Evolutionary conservation across 2,888 invertebrate species (phyloP), one percentile per base, ranked within the genome.

Genomic region (Cerastis rubricosa): DNA sequence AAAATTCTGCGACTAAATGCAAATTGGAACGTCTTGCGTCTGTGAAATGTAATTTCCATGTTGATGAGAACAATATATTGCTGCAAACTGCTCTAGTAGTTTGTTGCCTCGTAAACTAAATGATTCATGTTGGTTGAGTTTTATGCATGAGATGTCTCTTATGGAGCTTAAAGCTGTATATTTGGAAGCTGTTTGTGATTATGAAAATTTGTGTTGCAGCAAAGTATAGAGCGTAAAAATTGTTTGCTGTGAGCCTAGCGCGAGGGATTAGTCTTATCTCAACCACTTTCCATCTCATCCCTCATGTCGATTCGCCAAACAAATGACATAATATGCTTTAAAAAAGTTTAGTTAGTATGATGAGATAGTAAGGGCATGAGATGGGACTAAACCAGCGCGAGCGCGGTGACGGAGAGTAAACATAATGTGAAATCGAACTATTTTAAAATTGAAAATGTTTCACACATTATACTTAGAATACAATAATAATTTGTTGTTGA

Each of bases 11-110:
- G 29, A 40, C 59, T 61, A 74, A 78, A 73, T 74, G 71, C 65
- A 83, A 85, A 74, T 81, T 11, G n/a, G 49, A 74, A 61, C 29
- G 65, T 71, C 22, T 47, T 78, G 64, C 67, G 22, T 47, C 59
- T 47, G n/a, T 77, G 51, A 73, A 78, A 76, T 73, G 54, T 79
- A 64, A 79, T 85, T 84, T 81, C 43, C 14, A 81, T 86, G 67
- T 72, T 75, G 65, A 81, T 79, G 71, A 77, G 68, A 14, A 57
- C 40, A n/a, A 47, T 11, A 43, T 80, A 68, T 61, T 73, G 74
- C 72, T 67, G 65, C 35, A 59, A 61, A 79, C 12, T 64, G 57
- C 25, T 51, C 54, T 69, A n/a, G 35, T 70, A 9, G 4, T 69
- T 11, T 17, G 17, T 51, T 65, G 7, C 19, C 11, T 73, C 65